Evolutionary conservation across 2,113 vertebrate species (phyloP).

Genomic region (Phylloscopus trochilus): DNA sequence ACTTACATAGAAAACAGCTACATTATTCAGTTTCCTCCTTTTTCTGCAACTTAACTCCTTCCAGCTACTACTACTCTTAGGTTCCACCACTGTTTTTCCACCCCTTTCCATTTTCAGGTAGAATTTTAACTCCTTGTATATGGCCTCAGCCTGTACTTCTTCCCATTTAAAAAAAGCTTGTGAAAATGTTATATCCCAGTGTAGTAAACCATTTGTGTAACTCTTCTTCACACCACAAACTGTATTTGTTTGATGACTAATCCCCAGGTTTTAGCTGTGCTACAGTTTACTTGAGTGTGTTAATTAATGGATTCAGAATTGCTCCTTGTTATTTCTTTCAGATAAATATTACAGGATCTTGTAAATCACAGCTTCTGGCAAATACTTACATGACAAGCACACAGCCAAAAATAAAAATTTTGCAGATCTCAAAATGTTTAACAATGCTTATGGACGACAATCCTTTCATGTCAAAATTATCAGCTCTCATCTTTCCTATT

Average conservation of each 20-base stretch:
- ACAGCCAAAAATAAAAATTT: neutral
- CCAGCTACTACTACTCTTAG: neutral
- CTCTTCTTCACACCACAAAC: neutral
- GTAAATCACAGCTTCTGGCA: neutral
- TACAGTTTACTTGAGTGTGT: neutral
- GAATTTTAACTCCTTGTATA: neutral
- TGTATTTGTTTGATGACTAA: slow-evolving; percentile 11
- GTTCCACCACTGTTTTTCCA: neutral
- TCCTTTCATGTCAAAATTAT: neutral
- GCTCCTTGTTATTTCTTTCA: neutral
- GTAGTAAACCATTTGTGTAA: neutral
- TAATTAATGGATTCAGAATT: slow-evolving; percentile 11
- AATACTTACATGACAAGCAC: neutral
- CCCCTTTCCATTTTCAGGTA: neutral
- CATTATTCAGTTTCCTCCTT: neutral
- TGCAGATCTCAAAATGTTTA: neutral
- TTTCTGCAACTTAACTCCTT: neutral
- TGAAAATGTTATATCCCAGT: slow-evolving; percentile 23
- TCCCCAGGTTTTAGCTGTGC: neutral
- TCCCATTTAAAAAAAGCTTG: neutral
- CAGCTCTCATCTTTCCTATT: neutral
- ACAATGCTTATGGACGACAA: neutral
- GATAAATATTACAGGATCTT: neutral
- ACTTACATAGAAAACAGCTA: neutral
- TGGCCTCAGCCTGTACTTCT: neutral